phyloP scores from a whole-genome alignment of 2,797 vertebrate species.

The Enteromius anoplus region DNA sequence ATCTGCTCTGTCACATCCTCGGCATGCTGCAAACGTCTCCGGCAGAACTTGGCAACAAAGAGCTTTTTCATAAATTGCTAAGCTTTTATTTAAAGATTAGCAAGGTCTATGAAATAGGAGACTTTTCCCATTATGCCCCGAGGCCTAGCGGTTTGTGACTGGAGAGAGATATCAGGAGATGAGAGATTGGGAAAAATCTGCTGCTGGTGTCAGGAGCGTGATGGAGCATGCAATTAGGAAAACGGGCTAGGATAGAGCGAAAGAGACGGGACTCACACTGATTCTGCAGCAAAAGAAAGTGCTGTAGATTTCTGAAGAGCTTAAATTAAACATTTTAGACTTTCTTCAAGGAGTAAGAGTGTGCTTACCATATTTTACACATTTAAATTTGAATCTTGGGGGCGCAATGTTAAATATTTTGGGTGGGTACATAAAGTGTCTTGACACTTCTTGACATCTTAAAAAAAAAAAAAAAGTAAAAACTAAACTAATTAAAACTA shows the following conservation, averaged over 20 bases:
- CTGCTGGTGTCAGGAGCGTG: conserved; percentile 17
- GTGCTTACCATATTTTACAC: neutral
- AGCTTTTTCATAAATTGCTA: conserved; percentile 9
- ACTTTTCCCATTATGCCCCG: conserved; percentile 21
- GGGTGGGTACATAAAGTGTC: neutral
- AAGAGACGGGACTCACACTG: neutral
- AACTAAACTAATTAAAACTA: too few relatives aligned
- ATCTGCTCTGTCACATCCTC: conserved; percentile 22
- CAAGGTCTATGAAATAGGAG: conserved; percentile 14
- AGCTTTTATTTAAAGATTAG: conserved; percentile 42
- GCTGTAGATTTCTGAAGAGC: neutral
- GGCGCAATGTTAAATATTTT: neutral
- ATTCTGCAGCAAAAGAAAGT: neutral
- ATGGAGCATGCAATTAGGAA: conserved; percentile 27
- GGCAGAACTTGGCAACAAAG: conserved; percentile 16
- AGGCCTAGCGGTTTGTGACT: conserved; percentile 14
- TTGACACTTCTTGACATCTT: neutral
- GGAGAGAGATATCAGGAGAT: conserved; percentile 37
- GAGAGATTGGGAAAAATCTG: conserved; percentile 20
- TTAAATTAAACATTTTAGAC: neutral
- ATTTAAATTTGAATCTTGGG: neutral
- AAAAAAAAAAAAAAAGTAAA: too few relatives aligned
- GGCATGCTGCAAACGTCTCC: neutral
- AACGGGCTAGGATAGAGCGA: neutral
- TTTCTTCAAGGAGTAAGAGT: neutral